A percentile compares a stretch with the other conserved stretches of the same genome.
Conservation (phyloP, 2,888 invertebrate species). For the Nematopogon swammerdamellus region DNA sequence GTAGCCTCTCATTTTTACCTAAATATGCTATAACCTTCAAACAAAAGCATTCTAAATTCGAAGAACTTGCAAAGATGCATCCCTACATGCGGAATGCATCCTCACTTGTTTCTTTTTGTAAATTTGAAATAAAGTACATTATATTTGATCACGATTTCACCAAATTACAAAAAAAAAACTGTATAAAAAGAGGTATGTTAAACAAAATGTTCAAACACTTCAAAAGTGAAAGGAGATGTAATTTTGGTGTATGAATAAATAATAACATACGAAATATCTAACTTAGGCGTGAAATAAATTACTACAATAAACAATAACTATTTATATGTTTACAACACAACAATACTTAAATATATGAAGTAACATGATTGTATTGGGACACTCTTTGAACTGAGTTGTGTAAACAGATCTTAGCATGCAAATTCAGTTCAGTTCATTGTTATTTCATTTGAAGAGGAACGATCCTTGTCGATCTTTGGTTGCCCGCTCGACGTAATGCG, state of each 20-base stretch:
- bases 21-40: conserved; percentile 19
- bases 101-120: conserved; percentile 30
- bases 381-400: neutral
- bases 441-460: neutral
- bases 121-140: conserved; percentile 34
- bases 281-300: conserved; percentile 54
- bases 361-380: neutral
- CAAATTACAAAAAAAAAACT: conserved; percentile 25
- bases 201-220: conserved; percentile 51
- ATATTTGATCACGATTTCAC: conserved; percentile 49
- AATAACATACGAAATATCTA: conserved; percentile 45
- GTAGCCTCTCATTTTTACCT: conserved; percentile 43
- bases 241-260: conserved; percentile 42
- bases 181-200: conserved; percentile 45
- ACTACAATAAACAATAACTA: conserved; percentile 38
- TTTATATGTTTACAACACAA: conserved; percentile 52
- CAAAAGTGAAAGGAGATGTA: conserved; percentile 44
- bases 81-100: conserved; percentile 41
- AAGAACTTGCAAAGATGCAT: conserved; percentile 38
- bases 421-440: neutral
- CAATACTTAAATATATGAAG: conserved; percentile 15
- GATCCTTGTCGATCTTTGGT: neutral
- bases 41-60: conserved; percentile 32
- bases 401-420: neutral
- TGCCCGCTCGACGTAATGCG: no score